phyloP scores from a whole-genome alignment of 1,140 invertebrate genomes.

The Gonioctena quinquepunctata region DNA sequence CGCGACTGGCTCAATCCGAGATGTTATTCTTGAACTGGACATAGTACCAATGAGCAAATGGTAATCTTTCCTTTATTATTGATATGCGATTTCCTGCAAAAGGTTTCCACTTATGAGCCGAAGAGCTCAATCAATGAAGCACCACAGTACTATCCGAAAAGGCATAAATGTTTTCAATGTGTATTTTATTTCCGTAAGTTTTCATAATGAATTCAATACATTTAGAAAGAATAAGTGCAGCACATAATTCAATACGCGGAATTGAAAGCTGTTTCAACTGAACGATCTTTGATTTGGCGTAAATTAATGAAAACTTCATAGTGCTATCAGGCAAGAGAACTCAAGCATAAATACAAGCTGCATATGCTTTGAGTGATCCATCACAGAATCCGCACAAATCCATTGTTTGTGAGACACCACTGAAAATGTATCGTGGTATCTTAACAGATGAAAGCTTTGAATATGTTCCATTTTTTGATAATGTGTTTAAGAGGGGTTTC shows the following conservation, averaged over 20 bases:
- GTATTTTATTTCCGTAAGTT: background rate
- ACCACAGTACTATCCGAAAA: background rate
- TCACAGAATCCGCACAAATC: background rate
- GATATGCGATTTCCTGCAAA: no score
- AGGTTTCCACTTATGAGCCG: no score
- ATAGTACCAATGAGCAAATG: no score
- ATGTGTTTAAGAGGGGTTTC: no score
- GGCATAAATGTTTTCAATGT: background rate
- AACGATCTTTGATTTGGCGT: background rate
- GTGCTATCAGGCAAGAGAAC: background rate
- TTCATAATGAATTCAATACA: background rate
- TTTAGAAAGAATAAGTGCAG: background rate
- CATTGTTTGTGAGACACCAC: no score
- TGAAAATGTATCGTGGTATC: no score
- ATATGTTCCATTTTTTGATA: no score
- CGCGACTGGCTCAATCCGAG: no score
- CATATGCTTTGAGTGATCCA: background rate
- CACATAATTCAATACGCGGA: background rate
- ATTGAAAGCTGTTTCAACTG: background rate
- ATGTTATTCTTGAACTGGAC: no score
- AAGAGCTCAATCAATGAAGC: no score
- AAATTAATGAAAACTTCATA: background rate
- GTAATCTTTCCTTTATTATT: no score
- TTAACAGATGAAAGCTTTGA: no score
- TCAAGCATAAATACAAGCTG: background rate